A percentile compares a stretch with the other conserved stretches of the same genome.
phyloP scores from a whole-genome alignment of 1,140 invertebrate genomes.

The Geopemphigus sp. region DNA sequence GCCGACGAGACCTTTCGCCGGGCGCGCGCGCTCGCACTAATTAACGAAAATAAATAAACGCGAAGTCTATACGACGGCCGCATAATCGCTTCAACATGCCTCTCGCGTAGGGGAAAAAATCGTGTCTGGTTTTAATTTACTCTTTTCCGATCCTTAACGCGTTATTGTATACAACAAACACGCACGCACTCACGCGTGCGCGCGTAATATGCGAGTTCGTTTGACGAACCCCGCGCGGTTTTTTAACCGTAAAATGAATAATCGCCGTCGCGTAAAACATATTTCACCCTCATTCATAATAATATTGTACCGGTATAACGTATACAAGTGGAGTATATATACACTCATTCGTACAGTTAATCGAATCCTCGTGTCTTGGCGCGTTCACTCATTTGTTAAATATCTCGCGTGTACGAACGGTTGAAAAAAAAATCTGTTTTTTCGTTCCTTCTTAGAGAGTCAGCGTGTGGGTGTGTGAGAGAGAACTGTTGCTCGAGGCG shows the following conservation, averaged over 20 bases:
- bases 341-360: background rate
- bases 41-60: constrained; percentile 36
- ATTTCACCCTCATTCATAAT: background rate
- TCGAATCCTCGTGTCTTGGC: background rate
- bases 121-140: constrained; percentile 47
- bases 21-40: constrained; percentile 28
- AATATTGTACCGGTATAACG: background rate
- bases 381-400: background rate
- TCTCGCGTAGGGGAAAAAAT: background rate
- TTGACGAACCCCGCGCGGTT: background rate
- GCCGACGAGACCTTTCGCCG: background rate
- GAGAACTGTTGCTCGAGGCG: too few species aligned
- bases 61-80: background rate
- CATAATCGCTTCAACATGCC: constrained; percentile 39
- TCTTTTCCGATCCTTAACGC: background rate
- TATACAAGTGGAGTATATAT: background rate
- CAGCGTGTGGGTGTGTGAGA: too few species aligned
- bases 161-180: too few species aligned
- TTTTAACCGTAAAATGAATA: constrained; percentile 47
- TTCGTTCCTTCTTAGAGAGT: too few species aligned
- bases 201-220: background rate
- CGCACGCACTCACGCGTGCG: background rate
- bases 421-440: too few species aligned
- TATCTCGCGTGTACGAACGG: background rate
- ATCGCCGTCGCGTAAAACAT: constrained; percentile 17